A percentile compares a stretch with the other conserved stretches of the same genome.
Conservation (phyloP, 2,888 invertebrate genomes). For the Amblyjoppa proteus region DNA sequence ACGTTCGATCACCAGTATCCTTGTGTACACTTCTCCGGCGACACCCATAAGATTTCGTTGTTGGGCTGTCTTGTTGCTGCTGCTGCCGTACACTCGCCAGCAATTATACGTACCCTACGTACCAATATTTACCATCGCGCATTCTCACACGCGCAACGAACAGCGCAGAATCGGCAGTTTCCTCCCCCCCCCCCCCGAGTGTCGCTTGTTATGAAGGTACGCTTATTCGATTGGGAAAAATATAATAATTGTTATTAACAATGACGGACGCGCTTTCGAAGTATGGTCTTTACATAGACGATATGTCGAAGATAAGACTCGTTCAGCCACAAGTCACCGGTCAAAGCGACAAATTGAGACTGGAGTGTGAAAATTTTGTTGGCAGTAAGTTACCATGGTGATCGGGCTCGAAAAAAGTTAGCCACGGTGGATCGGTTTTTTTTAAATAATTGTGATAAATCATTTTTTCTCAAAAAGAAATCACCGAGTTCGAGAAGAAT, state of each 20-base stretch:
- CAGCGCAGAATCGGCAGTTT: background rate
- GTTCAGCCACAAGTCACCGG: conserved; percentile 92
- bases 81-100: background rate
- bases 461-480: conserved; percentile 87
- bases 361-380: conserved; percentile 94
- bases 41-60: conserved; percentile 17
- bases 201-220: background rate
- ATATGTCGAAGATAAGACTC: conserved; percentile 93
- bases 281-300: conserved; percentile 95
- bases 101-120: too few species aligned
- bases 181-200: background rate
- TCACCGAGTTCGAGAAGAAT: conserved; percentile 93
- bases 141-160: background rate
- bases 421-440: background rate
- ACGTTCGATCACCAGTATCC: background rate
- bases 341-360: conserved; percentile 93
- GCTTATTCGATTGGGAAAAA: background rate
- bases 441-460: conserved; percentile 11
- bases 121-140: background rate
- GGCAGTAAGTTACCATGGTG: conserved; percentile 88
- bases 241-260: conserved; percentile 33
- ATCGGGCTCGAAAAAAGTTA: conserved; percentile 11
- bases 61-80: background rate
- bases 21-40: conserved; percentile 13
- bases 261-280: conserved; percentile 92